A percentile compares a stretch with the other conserved stretches of the same genome.
Evolutionary conservation across 2,113 vertebrate genomes (phyloP).

Genomic region (Pituophis catenifer): DNA sequence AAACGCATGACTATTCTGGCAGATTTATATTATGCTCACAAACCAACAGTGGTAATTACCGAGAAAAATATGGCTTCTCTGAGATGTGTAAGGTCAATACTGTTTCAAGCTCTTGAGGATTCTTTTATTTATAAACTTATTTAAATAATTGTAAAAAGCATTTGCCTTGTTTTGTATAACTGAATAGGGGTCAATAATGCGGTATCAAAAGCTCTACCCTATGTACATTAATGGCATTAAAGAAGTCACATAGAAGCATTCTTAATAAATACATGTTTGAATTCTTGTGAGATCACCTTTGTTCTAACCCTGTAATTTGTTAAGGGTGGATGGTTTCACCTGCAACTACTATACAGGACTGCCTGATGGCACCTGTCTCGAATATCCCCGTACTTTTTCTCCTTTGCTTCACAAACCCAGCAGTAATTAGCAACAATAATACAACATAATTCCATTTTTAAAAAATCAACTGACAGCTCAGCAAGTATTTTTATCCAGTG

Average conservation of each 20-base stretch:
- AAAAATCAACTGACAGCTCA: not conserved
- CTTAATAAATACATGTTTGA: not conserved
- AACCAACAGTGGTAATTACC: not conserved
- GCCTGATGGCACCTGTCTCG: not conserved
- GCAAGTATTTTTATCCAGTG: not conserved
- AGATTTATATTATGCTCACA: not conserved
- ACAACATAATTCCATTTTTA: not conserved
- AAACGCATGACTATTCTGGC: not conserved
- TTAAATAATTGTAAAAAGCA: not conserved
- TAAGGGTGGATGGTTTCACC: not conserved
- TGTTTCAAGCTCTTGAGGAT: not conserved
- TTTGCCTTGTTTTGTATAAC: slow-evolving; percentile 1
- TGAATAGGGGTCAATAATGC: not conserved
- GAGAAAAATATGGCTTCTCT: not conserved
- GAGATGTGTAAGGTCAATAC: not conserved
- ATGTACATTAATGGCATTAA: slow-evolving; percentile 4
- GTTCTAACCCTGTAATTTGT: not conserved
- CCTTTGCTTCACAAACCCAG: not conserved
- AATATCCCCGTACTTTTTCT: not conserved
- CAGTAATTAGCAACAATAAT: slow-evolving; percentile 17
- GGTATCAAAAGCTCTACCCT: not conserved
- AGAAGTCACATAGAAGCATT: not conserved
- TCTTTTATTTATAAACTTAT: not conserved
- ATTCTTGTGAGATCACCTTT: not conserved
- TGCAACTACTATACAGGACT: not conserved